phyloP scores from a whole-genome alignment of 2,797 vertebrate species.

The Chelon auratus region DNA sequence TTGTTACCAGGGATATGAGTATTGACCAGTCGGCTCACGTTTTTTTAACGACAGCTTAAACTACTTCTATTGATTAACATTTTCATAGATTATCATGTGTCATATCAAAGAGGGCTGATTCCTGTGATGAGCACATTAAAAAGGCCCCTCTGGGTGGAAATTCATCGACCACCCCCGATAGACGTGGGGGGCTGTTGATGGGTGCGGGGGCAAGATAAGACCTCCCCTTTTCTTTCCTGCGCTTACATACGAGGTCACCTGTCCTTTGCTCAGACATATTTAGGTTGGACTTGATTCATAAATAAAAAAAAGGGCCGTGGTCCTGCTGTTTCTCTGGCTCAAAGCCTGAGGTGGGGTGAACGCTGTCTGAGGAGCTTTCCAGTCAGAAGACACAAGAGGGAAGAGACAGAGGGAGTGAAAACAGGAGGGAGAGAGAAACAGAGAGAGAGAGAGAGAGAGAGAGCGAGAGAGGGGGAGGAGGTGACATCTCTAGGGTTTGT shows the following conservation, averaged over 20 bases:
- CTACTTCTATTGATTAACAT: conserved; percentile 99
- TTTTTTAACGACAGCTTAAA: conserved; percentile 98
- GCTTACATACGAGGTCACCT: conserved; percentile 88
- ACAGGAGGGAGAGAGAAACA: conserved; percentile 34
- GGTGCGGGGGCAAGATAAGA: conserved; percentile 39
- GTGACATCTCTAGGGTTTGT: conserved; percentile 81
- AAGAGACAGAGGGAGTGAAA: conserved; percentile 72
- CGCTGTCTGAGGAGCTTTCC: conserved; percentile 78
- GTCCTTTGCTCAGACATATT: conserved; percentile 89
- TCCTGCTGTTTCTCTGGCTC: conserved; percentile 70
- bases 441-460: conserved; percentile 28
- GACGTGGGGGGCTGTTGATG: conserved; percentile 57
- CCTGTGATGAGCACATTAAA: conserved; percentile 94
- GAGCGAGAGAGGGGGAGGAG: conserved; percentile 70
- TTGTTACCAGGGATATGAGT: conserved; percentile 95
- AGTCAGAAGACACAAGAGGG: conserved; percentile 74
- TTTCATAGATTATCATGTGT: conserved; percentile 99
- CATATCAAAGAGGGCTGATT: conserved; percentile 95
- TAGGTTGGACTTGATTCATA: conserved; percentile 93
- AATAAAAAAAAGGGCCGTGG: conserved; percentile 85
- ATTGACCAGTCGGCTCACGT: conserved; percentile 92
- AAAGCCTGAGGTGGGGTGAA: conserved; percentile 77
- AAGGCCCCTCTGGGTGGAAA: conserved; percentile 86
- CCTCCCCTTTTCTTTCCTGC: conserved; percentile 10
- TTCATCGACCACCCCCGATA: conserved; percentile 83